Evolutionary conservation across 2,113 vertebrate genomes (phyloP).

Genomic region (Pavo muticus): DNA sequence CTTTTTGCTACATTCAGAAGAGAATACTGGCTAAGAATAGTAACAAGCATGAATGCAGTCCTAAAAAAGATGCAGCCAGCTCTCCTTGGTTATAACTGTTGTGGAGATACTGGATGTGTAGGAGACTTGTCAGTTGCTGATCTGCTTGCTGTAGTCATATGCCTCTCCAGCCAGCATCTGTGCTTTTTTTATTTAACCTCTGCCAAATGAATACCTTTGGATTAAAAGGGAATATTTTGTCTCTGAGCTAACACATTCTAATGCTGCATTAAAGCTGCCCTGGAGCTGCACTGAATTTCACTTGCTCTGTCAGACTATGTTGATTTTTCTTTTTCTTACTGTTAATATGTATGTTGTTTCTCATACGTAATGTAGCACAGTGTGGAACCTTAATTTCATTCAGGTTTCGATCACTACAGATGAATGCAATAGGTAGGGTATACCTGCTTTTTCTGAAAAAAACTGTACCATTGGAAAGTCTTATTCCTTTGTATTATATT

Average conservation of each 20-base stretch:
- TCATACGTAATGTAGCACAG: constrained; percentile 78
- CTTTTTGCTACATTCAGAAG: constrained; percentile 12
- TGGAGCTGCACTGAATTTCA: constrained; percentile 79
- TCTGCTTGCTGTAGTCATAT: constrained; percentile 78
- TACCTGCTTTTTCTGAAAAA: constrained; percentile 75
- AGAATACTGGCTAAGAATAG: not conserved
- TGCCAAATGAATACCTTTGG: constrained; percentile 77
- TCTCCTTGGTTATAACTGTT: not conserved
- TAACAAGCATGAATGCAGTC: not conserved
- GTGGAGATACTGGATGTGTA: constrained; percentile 22
- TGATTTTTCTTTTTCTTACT: constrained; percentile 50
- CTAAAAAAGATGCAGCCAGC: constrained; percentile 27
- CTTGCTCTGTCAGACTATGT: constrained; percentile 72
- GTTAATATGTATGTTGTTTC: constrained; percentile 67
- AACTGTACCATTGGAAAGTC: constrained; percentile 76
- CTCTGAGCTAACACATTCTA: constrained; percentile 72
- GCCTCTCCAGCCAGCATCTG: constrained; percentile 79
- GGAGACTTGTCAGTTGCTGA: constrained; percentile 61
- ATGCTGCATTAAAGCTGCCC: constrained; percentile 80
- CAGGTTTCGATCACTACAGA: constrained; percentile 78
- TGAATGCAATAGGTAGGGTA: constrained; percentile 78
- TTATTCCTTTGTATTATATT: constrained; percentile 88
- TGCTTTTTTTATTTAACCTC: constrained; percentile 76
- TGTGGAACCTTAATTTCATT: constrained; percentile 75
- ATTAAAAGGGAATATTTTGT: constrained; percentile 74